Evolutionary conservation across 2,888 invertebrate genomes (phyloP), one percentile per base, ranked within the genome.

Genomic region (Euphydryas editha): DNA sequence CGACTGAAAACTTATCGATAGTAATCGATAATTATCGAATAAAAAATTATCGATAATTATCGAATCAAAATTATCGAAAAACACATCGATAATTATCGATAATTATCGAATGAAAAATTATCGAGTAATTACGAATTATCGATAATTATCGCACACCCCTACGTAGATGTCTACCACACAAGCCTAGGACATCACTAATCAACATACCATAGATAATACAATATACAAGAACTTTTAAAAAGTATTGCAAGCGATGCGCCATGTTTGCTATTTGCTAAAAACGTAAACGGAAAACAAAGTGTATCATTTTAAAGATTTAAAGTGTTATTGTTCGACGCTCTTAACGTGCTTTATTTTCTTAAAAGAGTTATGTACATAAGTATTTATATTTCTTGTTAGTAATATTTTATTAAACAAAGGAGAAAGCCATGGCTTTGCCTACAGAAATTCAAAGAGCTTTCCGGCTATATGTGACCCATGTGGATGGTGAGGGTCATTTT

Each of bases 401-500:
- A 68, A 70, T 69, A 69, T 64, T 21, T 66, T n/a, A 20, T 66
- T 57, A 21, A 15, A 58, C 36, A 58, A 69, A 57, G 30, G 62
- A 37, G 44, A 70, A 82, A 54, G 54, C 71, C 72, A 90, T 92
- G 91, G 85, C 90, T 80, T 69, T 85, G 75, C 78, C 83, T 72
- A 73, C 77, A 68, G 91, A 92, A 79, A 73, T 73, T 70, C 75
- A 83, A 72, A 83, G 87, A 78, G 75, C 83, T 78, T 90, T 91
- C 85, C 84, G 83, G 51, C 85, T 94, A 57, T 93, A 89, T 73
- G 93, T 95, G 77, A 96, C 96, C 70, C 94, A 94, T 86, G 93
- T 96, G 71, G 96, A 96, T 78, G 93, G 94, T 59, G 95, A 95
- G 69, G 95, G 95, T 37, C 94, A 94, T 66, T 95, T 95, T 79